Base-by-base conservation (phyloP, 1,140 invertebrate genomes). In the Cyclina sinensis region DNA sequence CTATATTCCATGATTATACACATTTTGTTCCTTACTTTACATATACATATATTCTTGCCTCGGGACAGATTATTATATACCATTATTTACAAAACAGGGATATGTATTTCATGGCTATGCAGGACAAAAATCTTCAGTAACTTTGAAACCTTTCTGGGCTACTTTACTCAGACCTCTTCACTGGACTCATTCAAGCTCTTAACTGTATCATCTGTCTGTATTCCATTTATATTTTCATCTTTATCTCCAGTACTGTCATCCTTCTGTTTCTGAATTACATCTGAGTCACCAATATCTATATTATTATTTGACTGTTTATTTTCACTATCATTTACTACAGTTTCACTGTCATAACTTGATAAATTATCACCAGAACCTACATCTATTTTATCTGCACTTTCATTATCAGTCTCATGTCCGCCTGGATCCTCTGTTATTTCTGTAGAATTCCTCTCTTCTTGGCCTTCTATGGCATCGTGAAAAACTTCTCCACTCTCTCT, bases 381-480 rank as follows among this genome's bases (percentile, higher is more conserved):
- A 51, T 51, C 43, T 57, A n/a, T 57, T 39, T 39, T 48, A 30
- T 54, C 74, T 54, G 21, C 35, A 51, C 1, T 79, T 39, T 59
- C 32, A 48, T 21, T 68, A 78, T 62, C 37, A 27, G 57, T 79
- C 21, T 59, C 48, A 27, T 11, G 0, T 32, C 76, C 85, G n/a
- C 85, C 85, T 16, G 76, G 74, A 80, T 87, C 76, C 27, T 86
- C 74, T 30, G 48, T 78, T 21, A 76, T 43, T 37, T 87, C 85
- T 62, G 76, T 43, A 54, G 1, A 57, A 51, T 70, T 73, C 30
- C 18, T 48, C 14, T 27, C 51, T 57, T 76, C 51, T 16, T 86
- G 21, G n/a, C 59, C 74, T 32, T 80, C 85, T 24, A 68, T 21
- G 27, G 85, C 85, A 87, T 87, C 85, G 68, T 87, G 76, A 80